Base-by-base conservation (phyloP, 2,888 invertebrate species). In the Onchidella celtica region DNA sequence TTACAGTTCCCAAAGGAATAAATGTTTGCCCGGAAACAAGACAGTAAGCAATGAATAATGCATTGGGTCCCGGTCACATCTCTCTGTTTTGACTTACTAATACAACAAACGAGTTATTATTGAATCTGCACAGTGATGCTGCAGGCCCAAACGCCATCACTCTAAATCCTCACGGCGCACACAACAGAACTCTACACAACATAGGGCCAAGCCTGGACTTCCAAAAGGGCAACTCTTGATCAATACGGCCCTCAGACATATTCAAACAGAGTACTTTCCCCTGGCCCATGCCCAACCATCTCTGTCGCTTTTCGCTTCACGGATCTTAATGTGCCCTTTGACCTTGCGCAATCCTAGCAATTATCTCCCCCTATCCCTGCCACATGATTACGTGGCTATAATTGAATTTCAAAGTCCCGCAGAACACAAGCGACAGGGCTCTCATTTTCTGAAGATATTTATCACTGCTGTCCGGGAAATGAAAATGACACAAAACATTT, bases 281-380 rank as follows among this genome's bases (percentile, higher is more conserved):
- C 73, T 59, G 17, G 59, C 38, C 38, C 73, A 32, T 59, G 57
- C 59, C 36, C 73, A 9, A 73, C 17, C 14, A 24, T 61, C 72
- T 21, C 59, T 27, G 27, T 38, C 38, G 29, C 73, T 32, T 73
- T 61, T 36, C 73, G 61, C 73, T 73, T 24, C 27, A 59, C 34
- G 73, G 61, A 73, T 59, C 73, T 59, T 73, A 73, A 73, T 73
- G 29, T 73, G 73, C 61, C 73, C 73, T 73, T 73, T 73, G 61
- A 73, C 73, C 73, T 73, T 73, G 73, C 73, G 73, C 73, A 73
- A 73, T 73, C 57, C 73, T 73, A 61, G 57, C 73, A 73, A 57
- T 73, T 61, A 73, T 73, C 73, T 59, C 59, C 59, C n/a, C 59
- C 61, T 61, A 73, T 73, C 57, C 57, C 59, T 73, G 73, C 73